These are phyloP conservation scores for Hetaerina americana DNA, from an alignment of 1,140 invertebrate genomes.

Conservation along the genomic window DNA sequence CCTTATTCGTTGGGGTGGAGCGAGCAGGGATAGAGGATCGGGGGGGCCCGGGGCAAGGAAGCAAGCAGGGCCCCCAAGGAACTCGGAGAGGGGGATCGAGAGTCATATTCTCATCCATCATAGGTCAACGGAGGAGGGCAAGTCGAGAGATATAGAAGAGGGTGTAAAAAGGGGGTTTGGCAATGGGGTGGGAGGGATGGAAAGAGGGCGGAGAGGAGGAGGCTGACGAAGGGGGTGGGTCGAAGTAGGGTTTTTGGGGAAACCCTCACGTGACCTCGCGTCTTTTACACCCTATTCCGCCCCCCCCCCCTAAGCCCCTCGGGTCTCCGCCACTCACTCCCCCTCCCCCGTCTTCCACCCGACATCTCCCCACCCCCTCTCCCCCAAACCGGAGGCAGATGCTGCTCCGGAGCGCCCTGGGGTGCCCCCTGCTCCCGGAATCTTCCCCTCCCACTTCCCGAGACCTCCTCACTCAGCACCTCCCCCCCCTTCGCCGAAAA, in stretches of 20 bases:
- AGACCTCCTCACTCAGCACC: background rate
- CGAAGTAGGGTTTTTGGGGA: background rate
- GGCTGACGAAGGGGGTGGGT: too few species aligned
- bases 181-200: too few species aligned
- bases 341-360: background rate
- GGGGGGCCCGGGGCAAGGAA: too few species aligned
- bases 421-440: background rate
- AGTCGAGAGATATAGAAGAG: background rate
- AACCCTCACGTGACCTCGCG: background rate
- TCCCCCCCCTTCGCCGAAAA: background rate
- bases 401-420: background rate
- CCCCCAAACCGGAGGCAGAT: background rate
- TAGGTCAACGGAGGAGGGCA: background rate
- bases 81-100: background rate
- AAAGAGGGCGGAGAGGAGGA: too few species aligned
- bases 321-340: background rate
- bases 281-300: too few species aligned
- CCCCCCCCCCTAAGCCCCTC: background rate
- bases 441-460: too few species aligned
- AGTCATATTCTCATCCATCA: background rate
- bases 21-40: too few species aligned
- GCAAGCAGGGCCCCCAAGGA: too few species aligned
- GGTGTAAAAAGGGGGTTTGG: background rate
- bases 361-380: too few species aligned
- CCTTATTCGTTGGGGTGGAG: too few species aligned